Evolutionary conservation across 2,113 vertebrate species (phyloP).

Genomic region (Atrichornis clamosus): DNA sequence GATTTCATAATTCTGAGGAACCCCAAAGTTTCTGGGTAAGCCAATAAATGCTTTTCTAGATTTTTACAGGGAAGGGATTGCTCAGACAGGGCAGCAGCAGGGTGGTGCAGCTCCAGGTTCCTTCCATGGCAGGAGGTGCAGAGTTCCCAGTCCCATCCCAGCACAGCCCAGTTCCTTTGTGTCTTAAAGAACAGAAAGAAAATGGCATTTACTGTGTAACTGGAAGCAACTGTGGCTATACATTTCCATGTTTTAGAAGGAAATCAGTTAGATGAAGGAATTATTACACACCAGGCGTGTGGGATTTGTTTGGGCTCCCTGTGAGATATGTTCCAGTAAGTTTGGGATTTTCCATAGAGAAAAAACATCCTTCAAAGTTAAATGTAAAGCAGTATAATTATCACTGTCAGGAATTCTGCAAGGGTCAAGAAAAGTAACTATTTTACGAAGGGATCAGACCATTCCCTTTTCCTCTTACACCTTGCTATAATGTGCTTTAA

Average conservation of each 20-base stretch:
- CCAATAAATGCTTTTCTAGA: background rate
- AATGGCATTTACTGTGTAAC: background rate
- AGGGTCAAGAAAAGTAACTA: background rate
- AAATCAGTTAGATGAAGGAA: background rate
- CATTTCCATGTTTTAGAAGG: background rate
- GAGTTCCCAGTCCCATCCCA: background rate
- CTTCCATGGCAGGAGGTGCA: background rate
- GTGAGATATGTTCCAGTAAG: background rate
- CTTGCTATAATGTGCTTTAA: background rate
- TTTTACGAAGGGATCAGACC: background rate
- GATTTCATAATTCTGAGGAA: slow-evolving; percentile 67
- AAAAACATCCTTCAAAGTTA: background rate
- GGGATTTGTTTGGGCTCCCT: background rate
- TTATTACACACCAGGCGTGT: background rate
- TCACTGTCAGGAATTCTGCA: background rate
- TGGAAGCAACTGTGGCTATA: background rate
- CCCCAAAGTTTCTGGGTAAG: slow-evolving; percentile 71
- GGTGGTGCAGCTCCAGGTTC: background rate
- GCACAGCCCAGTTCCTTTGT: background rate
- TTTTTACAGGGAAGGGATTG: background rate
- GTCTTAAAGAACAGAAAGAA: background rate
- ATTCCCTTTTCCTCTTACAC: background rate
- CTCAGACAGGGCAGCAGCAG: background rate
- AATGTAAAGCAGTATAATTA: background rate
- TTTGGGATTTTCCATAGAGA: background rate